A percentile compares a stretch with the other conserved stretches of the same genome.
Conservation (phyloP, 2,888 invertebrate genomes). For the Aquatica leii region DNA sequence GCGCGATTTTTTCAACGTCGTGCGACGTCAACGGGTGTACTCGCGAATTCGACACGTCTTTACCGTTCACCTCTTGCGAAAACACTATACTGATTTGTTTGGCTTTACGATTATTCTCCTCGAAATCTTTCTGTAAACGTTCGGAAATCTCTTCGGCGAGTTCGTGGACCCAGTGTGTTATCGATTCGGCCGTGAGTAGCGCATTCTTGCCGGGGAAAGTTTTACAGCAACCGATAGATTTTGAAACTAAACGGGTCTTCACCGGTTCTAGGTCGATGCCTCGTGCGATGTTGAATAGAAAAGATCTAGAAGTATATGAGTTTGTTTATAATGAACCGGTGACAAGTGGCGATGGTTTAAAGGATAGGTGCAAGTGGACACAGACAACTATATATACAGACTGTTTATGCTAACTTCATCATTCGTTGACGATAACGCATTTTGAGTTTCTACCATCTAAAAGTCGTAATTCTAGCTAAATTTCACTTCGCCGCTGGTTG, state of each 20-base stretch:
- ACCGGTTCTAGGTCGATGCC: slow-evolving; percentile 92
- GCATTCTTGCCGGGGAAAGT: slow-evolving; percentile 86
- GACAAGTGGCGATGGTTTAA: no score
- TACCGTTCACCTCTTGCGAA: slow-evolving; percentile 65
- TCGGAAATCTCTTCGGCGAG: slow-evolving; percentile 85
- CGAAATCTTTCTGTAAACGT: slow-evolving; percentile 79
- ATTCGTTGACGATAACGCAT: no score
- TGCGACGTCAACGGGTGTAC: slow-evolving; percentile 68
- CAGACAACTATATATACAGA: no score
- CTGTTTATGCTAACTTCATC: no score
- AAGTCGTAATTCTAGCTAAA: no score
- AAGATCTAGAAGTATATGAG: slow-evolving; percentile 72
- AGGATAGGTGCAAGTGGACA: no score
- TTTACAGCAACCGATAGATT: slow-evolving; percentile 96
- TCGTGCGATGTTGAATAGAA: slow-evolving; percentile 85
- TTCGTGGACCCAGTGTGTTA: slow-evolving; percentile 83
- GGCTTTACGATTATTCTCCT: slow-evolving; percentile 83
- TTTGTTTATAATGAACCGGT: no score
- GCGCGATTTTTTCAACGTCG: slow-evolving; percentile 72
- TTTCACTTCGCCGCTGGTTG: no score
- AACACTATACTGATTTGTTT: slow-evolving; percentile 81
- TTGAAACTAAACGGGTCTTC: slow-evolving; percentile 81
- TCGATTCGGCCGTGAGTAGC: slow-evolving; percentile 70
- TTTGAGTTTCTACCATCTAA: no score
- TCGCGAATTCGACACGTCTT: slow-evolving; percentile 71